Conservation (phyloP, 2,888 invertebrate genomes). For the Spodoptera exigua region DNA sequence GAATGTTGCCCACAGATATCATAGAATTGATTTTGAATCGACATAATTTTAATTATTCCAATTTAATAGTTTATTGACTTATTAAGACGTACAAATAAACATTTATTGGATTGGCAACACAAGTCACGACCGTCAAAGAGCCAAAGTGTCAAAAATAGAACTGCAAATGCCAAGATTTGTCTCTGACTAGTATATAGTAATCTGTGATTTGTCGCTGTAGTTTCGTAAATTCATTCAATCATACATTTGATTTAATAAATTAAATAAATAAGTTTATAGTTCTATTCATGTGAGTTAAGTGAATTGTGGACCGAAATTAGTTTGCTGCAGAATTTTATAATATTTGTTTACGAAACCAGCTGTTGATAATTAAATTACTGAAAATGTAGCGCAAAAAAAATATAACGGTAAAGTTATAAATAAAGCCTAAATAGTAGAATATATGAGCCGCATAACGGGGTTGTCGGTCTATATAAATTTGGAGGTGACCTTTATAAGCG, state of each 20-base stretch:
- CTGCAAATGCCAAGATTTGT: slow-evolving; percentile 3
- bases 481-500: slow-evolving; percentile 43
- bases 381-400: slow-evolving; percentile 49
- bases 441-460: slow-evolving; percentile 13
- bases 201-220: slow-evolving; percentile 27
- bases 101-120: slow-evolving; percentile 17
- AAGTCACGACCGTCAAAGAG: slow-evolving; percentile 7
- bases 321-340: background rate
- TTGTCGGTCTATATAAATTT: slow-evolving; percentile 17
- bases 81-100: no score
- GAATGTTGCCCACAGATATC: no score
- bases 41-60: no score
- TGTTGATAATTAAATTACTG: slow-evolving; percentile 11
- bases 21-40: no score
- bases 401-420: slow-evolving; percentile 59
- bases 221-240: slow-evolving; percentile 16
- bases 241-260: slow-evolving; percentile 5
- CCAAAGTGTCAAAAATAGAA: slow-evolving; percentile 17
- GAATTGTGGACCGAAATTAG: slow-evolving; percentile 15
- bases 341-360: background rate
- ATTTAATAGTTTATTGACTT: no score
- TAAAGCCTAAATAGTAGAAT: slow-evolving; percentile 22
- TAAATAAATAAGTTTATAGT: slow-evolving; percentile 4
- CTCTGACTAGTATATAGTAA: no score
- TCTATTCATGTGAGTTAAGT: slow-evolving; percentile 13